Evolutionary conservation across 2,113 vertebrate genomes (phyloP).

Genomic region (Drymodes brunneopygia): DNA sequence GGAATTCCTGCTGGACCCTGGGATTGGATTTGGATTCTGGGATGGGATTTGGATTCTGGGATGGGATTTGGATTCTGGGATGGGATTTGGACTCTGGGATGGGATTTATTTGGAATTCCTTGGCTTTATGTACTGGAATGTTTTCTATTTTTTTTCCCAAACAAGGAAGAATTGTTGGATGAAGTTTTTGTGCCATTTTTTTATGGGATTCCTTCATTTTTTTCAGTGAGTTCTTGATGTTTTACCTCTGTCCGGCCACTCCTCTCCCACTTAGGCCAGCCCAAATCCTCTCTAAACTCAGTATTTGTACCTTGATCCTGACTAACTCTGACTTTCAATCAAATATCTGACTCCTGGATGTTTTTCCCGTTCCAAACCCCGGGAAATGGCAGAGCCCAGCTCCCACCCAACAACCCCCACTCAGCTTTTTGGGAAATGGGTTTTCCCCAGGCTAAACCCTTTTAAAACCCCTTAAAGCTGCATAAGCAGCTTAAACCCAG

Average conservation of each 20-base stretch:
- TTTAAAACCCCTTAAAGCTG: constrained; percentile 50
- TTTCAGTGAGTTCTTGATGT: neutral
- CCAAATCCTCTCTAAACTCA: neutral
- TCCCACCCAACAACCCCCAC: neutral
- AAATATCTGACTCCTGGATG: neutral
- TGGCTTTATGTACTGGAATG: fast-evolving
- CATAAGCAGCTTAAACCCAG: constrained; percentile 56
- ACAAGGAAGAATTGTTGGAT: neutral
- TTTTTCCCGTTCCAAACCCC: neutral
- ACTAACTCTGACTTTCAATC: neutral
- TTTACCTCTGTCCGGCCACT: neutral
- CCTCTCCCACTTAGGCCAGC: neutral
- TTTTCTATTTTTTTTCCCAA: neutral
- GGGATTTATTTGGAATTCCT: neutral
- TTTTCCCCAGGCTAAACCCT: constrained; percentile 53
- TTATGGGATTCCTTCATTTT: too few relatives aligned
- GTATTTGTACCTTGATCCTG: neutral
- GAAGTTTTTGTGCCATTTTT: neutral
- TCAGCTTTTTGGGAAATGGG: neutral
- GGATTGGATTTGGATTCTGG: too few relatives aligned
- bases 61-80: neutral
- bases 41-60: neutral
- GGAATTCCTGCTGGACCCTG: too few relatives aligned
- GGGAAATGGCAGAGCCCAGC: neutral
- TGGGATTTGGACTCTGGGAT: neutral